phyloP scores from a whole-genome alignment of 2,888 invertebrate genomes.

The Psylliodes chrysocephalus region DNA sequence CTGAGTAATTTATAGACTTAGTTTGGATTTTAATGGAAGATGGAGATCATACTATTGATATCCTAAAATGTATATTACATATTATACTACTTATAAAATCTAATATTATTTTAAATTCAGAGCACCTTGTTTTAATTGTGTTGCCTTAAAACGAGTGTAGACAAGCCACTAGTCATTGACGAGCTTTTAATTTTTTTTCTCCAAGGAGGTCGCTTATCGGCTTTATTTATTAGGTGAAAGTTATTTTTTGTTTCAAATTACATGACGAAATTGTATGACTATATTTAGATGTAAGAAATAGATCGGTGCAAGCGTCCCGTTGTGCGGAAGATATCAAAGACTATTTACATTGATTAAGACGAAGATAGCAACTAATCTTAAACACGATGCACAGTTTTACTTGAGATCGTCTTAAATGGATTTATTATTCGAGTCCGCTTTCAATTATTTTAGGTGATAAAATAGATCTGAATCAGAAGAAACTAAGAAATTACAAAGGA shows the following conservation, averaged over 20 bases:
- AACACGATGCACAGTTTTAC: background rate
- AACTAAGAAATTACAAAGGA: too few species aligned
- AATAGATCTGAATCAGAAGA: background rate
- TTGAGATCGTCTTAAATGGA: background rate
- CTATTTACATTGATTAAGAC: constrained; percentile 4
- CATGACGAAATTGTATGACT: constrained; percentile 5
- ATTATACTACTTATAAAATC: too few species aligned
- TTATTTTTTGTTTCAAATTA: constrained; percentile 15
- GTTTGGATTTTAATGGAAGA: too few species aligned
- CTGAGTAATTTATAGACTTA: too few species aligned
- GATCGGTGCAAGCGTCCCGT: constrained; percentile 11
- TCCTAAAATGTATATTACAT: too few species aligned
- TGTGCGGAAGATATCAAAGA: constrained; percentile 13
- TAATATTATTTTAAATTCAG: too few species aligned
- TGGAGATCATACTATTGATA: too few species aligned
- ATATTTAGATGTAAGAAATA: constrained; percentile 13
- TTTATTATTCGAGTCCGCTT: constrained; percentile 9
- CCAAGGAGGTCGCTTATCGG: constrained; percentile 22
- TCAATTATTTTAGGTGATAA: constrained; percentile 3
- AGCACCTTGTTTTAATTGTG: too few species aligned
- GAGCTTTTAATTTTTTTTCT: constrained; percentile 28
- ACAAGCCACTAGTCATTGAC: constrained; percentile 14
- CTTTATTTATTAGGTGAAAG: constrained; percentile 26
- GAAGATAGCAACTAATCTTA: background rate
- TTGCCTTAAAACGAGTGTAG: too few species aligned